Percentiles rank a stretch among this genome's conserved stretches.
Conservation (phyloP, 1,140 invertebrate genomes). For the Campoletis sonorensis region DNA sequence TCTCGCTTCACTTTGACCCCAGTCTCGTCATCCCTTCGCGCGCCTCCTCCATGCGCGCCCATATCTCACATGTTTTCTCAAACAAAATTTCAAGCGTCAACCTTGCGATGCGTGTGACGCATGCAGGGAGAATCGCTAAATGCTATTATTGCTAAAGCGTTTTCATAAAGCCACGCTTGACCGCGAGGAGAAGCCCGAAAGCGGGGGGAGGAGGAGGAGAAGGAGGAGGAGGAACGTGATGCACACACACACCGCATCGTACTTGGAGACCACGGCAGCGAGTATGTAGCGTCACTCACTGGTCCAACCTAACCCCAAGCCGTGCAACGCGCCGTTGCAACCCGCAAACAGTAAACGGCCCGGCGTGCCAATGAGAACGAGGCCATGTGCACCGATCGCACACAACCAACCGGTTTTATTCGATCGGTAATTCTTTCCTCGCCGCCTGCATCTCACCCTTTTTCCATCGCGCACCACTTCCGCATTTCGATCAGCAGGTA, state of each 20-base stretch:
- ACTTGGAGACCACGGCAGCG: neutral
- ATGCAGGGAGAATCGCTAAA: too few relatives aligned
- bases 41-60: too few relatives aligned
- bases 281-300: neutral
- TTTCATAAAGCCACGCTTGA: too few relatives aligned
- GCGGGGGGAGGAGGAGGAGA: too few relatives aligned
- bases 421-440: neutral
- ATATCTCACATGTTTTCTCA: too few relatives aligned
- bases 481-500: too few relatives aligned
- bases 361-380: constrained; percentile 62
- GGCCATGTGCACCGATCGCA: constrained; percentile 68
- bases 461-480: neutral
- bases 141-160: too few relatives aligned
- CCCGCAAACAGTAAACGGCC: constrained; percentile 57
- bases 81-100: too few relatives aligned
- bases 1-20: too few relatives aligned
- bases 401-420: constrained; percentile 28
- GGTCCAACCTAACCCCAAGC: neutral
- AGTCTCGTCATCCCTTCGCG: too few relatives aligned
- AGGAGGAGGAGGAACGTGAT: neutral
- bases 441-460: neutral
- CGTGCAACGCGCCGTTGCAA: constrained; percentile 58
- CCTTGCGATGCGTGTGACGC: too few relatives aligned
- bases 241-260: neutral
- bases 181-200: too few relatives aligned